Conservation (phyloP, 1,140 invertebrate species). For the Hyles euphorbiae region DNA sequence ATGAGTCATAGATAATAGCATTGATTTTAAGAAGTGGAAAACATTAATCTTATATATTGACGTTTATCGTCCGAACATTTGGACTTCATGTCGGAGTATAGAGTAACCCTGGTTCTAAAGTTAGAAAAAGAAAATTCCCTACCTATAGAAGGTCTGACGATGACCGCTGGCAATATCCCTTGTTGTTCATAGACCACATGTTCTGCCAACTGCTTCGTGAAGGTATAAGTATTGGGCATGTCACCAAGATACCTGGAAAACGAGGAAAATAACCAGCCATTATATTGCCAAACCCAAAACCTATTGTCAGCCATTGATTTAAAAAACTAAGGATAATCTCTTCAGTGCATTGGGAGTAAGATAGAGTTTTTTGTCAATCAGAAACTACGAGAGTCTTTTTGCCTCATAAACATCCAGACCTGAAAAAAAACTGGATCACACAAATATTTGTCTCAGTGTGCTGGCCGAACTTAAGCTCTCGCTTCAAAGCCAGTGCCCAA, state of each 20-base stretch:
- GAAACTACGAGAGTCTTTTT: not conserved
- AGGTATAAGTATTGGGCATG: slow-evolving; percentile 90
- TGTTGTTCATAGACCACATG: slow-evolving; percentile 81
- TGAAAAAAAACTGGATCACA: not conserved
- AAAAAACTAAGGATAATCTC: not conserved
- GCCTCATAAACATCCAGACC: not conserved
- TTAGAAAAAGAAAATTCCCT: slow-evolving; percentile 16
- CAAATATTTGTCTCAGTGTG: too few relatives aligned
- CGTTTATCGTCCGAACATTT: too few relatives aligned
- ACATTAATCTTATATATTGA: too few relatives aligned
- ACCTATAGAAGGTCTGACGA: slow-evolving; percentile 94
- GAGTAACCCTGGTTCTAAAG: too few relatives aligned
- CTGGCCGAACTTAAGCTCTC: too few relatives aligned
- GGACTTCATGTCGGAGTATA: too few relatives aligned
- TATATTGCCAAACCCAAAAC: not conserved
- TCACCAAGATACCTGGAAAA: slow-evolving; percentile 77
- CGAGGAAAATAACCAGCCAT: not conserved
- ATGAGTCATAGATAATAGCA: too few relatives aligned
- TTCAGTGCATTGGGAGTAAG: not conserved
- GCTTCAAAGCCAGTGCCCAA: too few relatives aligned
- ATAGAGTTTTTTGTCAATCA: not conserved
- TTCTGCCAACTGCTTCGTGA: slow-evolving; percentile 87
- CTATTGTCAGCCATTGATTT: not conserved
- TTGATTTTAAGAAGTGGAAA: too few relatives aligned
- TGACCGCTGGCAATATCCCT: slow-evolving; percentile 82